These are phyloP conservation scores for Invenusta paracnida DNA, from an alignment of 2,888 invertebrate genomes.

Conservation along the genomic window DNA sequence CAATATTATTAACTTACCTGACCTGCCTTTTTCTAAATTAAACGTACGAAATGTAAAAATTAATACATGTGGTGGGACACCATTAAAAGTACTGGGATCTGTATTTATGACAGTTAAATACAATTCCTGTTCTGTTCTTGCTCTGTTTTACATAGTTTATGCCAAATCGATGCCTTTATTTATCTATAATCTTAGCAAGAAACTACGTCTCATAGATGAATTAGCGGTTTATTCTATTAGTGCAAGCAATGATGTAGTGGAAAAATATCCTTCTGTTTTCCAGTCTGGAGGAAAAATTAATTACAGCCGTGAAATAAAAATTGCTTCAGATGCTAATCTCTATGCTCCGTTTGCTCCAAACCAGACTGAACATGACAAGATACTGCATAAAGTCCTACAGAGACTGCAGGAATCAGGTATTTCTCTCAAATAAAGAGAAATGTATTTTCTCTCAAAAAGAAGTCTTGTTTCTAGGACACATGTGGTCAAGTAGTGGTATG, in stretches of 20 bases:
- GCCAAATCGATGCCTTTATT: not conserved
- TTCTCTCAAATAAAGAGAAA: slow-evolving; percentile 32
- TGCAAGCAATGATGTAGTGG: slow-evolving; percentile 26
- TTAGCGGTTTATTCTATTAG: slow-evolving; percentile 16
- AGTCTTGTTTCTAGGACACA: slow-evolving; percentile 36
- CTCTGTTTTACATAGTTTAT: slow-evolving; percentile 31
- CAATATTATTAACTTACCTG: slow-evolving; percentile 28
- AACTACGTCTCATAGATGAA: slow-evolving; percentile 26
- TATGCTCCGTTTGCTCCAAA: slow-evolving; percentile 20
- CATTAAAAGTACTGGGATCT: slow-evolving; percentile 25
- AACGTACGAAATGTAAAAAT: slow-evolving; percentile 6
- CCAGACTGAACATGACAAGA: slow-evolving; percentile 31
- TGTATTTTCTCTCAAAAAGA: slow-evolving; percentile 25
- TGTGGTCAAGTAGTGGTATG: not conserved
- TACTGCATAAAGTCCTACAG: slow-evolving; percentile 22
- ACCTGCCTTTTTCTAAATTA: not conserved
- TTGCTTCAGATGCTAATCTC: slow-evolving; percentile 5
- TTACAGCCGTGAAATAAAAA: slow-evolving; percentile 16
- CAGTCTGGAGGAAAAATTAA: slow-evolving; percentile 26
- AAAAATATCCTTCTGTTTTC: slow-evolving; percentile 16
- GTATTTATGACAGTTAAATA: slow-evolving; percentile 7
- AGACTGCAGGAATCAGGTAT: slow-evolving; percentile 32
- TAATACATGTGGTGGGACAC: slow-evolving; percentile 16
- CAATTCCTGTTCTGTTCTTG: not conserved
- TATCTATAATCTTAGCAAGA: slow-evolving; percentile 24